Base-by-base conservation (phyloP, 2,113 vertebrate species). In the Oryzias curvinotus region DNA sequence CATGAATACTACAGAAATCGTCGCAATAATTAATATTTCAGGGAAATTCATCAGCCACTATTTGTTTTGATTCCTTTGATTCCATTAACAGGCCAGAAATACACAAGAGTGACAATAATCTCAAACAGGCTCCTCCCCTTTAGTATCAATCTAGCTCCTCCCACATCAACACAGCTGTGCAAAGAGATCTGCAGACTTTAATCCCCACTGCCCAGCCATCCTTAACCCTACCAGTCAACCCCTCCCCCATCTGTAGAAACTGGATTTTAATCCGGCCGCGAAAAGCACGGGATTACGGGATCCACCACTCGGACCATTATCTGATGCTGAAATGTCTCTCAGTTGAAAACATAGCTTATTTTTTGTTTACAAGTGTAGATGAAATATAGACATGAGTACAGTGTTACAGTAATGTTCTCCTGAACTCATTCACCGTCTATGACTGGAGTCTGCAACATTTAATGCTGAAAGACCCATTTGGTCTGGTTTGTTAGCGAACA, bases 211-310 rank as follows among this genome's bases (percentile, higher is more conserved):
- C 59, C 42, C 43, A 45, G 49, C 41, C 71, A 69, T 49, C 49
- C 62, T 51, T 65, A 62, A 62, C 63, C 44, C 48, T 14, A 66
- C 71, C 19, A 48, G 46, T 61, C 71, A 50, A 52, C 73, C 84
- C 88, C 74, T 77, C 82, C 84, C 81, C 81, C 82, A 65, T 41
- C 52, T 54, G 15, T 12, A 57, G 57, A 73, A 56, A 44, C 44
- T 50, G 61, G 85, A 86, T 85, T 90, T 88, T 90, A 89, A 92
- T 91, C 88, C 45, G 56, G 71, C 70, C 70, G 75, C 46, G 45
- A 77, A 36, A 83, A 82, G 63, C 68, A 62, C 42, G 2, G 74
- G 85, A 89, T 85, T 90, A 90, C 64, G 73, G 50, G 66, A 85
- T 81, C 72, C 81, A 65, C 64, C 55, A 52, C 78, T 58, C 36